Evolutionary conservation across 2,113 vertebrate species (phyloP).

Genomic region (Labeo rohita): DNA sequence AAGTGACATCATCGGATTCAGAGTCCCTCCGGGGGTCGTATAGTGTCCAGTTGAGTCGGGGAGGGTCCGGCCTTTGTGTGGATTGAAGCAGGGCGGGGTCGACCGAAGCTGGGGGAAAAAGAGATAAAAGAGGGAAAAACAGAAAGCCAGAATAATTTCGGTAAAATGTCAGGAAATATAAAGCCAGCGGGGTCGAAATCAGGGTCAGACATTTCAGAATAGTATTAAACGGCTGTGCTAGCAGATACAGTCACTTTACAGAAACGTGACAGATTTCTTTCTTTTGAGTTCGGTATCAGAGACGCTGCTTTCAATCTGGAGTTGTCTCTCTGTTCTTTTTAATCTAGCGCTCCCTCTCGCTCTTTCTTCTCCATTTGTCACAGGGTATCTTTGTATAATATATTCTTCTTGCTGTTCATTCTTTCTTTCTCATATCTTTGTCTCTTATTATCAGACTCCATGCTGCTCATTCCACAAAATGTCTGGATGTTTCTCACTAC

Average conservation of each 20-base stretch:
- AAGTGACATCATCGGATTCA: conserved; percentile 53
- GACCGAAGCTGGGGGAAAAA: neutral
- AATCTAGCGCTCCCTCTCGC: neutral
- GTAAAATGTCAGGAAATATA: conserved; percentile 10
- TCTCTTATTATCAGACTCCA: neutral
- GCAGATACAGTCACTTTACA: neutral
- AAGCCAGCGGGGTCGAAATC: neutral
- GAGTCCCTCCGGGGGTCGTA: conserved; percentile 28
- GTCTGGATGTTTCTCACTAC: neutral
- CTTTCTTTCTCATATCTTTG: neutral
- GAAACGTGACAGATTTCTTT: neutral
- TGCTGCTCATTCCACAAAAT: neutral
- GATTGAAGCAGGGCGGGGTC: neutral
- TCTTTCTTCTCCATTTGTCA: neutral
- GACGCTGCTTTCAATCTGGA: neutral
- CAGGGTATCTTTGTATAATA: neutral
- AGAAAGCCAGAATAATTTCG: neutral
- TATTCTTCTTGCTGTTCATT: neutral
- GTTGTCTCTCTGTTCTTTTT: neutral
- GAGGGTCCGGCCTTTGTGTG: conserved; percentile 39
- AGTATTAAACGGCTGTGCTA: neutral
- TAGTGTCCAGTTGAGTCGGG: conserved; percentile 12
- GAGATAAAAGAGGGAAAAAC: neutral
- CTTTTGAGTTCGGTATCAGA: neutral
- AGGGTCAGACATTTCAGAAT: neutral